These are phyloP conservation scores for Cinclus mexicanus DNA, from an alignment of 2,113 vertebrate genomes.

Conservation along the genomic window DNA sequence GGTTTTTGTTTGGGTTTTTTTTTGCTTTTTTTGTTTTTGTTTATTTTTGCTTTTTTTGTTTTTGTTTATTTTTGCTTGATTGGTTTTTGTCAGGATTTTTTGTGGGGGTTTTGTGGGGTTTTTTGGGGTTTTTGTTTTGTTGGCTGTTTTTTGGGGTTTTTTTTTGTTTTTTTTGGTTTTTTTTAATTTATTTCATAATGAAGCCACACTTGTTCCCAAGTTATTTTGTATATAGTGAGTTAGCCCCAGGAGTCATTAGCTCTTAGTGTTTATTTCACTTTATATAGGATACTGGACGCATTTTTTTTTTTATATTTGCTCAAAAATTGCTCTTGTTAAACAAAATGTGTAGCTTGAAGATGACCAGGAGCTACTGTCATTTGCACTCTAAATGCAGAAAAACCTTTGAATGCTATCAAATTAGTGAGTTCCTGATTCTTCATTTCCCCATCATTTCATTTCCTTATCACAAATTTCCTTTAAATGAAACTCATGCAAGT, in stretches of 20 bases:
- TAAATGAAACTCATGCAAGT: background rate
- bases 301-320: background rate
- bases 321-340: background rate
- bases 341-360: background rate
- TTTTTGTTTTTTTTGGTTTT: background rate
- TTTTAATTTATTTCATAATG: background rate
- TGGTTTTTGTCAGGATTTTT: background rate
- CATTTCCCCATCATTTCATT: background rate
- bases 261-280: background rate
- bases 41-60: background rate
- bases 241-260: background rate
- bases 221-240: background rate
- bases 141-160: background rate
- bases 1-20: background rate
- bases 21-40: background rate
- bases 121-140: background rate
- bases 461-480: background rate
- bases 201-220: background rate
- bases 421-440: background rate
- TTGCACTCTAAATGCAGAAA: background rate
- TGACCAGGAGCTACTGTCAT: background rate
- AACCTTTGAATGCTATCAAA: background rate
- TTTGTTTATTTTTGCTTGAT: background rate
- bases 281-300: background rate
- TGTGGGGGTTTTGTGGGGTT: background rate